A percentile compares a stretch with the other conserved stretches of the same genome.
Evolutionary conservation across 2,888 invertebrate species (phyloP).

Genomic region (Camponotus fellah): DNA sequence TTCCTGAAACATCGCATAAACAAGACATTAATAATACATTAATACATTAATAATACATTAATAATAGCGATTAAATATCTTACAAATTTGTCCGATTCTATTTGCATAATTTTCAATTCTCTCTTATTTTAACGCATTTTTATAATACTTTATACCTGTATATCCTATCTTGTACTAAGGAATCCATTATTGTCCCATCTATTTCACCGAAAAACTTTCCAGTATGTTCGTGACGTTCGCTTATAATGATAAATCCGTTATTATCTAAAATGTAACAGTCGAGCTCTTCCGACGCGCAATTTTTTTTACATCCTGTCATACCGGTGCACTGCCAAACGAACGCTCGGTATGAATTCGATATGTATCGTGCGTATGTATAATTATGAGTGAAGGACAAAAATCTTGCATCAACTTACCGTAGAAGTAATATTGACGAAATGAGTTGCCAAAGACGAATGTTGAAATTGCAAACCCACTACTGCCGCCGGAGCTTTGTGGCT

Average conservation of each 20-base stretch:
- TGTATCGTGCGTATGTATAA: not conserved
- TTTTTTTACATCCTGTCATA: conserved; percentile 91
- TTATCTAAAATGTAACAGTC: conserved; percentile 98
- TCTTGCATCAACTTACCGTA: conserved; percentile 88
- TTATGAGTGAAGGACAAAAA: not conserved
- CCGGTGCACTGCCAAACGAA: conserved; percentile 89
- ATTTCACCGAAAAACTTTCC: conserved; percentile 98
- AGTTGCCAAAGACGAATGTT: conserved; percentile 92
- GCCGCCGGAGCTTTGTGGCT: conserved; percentile 95
- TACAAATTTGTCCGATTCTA: not conserved
- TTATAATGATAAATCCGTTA: conserved; percentile 97
- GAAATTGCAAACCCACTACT: conserved; percentile 96
- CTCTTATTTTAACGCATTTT: not conserved
- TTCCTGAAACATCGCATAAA: conserved; percentile 86
- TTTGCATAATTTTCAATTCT: not conserved
- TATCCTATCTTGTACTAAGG: conserved; percentile 95
- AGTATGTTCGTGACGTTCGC: conserved; percentile 94
- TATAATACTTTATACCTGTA: conserved; percentile 87
- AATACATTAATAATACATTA: not conserved
- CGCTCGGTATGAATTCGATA: not conserved
- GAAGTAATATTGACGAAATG: conserved; percentile 96
- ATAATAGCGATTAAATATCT: not conserved
- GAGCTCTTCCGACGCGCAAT: conserved; percentile 94
- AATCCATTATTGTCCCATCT: conserved; percentile 97
- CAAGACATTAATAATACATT: not conserved